Evolutionary conservation across 2,113 vertebrate species (phyloP), one percentile per base, ranked within the genome.

Genomic region (Gavia stellata): DNA sequence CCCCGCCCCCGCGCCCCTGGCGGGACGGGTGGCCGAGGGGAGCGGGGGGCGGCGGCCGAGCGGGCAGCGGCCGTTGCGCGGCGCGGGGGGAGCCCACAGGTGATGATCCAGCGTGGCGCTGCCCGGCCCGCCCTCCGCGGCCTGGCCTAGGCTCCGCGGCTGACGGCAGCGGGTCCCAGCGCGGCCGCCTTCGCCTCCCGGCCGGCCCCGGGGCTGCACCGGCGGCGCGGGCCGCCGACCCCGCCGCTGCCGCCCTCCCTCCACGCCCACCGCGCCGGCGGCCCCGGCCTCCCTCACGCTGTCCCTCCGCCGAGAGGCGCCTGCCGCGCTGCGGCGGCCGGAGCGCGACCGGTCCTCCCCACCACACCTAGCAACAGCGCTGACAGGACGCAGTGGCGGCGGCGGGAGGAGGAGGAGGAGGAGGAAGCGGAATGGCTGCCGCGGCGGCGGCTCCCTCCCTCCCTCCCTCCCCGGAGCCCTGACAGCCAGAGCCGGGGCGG

Each of bases 341-440:
- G 77, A 82, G 70, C 49, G 63, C 77, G 84, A 81, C 83, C 93
- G 92, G 82, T 44, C 62, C 95, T 90, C 72, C 75, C 82, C 75
- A 79, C 90, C 98, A 98, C 98, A 98, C 98, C 98, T 98, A 98
- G 98, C 98, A 98, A 98, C 98, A 94, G 97, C 95, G 98, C 98
- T 98, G 98, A 97, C 97, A 98, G 96, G 98, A 98, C 98, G 98
- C 98, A 98, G 98, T 90, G 90, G 97, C 90, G 67, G 95, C 97
- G 96, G 82, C 80, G 67, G 86, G 40, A 36, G 83, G 56, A 86
- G 81, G 89, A 87, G 74, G 71, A 62, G 82, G 78, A 70, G 88
- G 72, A 94, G 88, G 94, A 94, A 92, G 85, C 88, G 83, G 95
- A 94, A 96, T 94, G 96, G 91, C 91, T 82, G 84, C 95, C 96